Evolutionary conservation across 1,140 invertebrate species (phyloP), one percentile per base, ranked within the genome.

Genomic region (Danaus melanippus): DNA sequence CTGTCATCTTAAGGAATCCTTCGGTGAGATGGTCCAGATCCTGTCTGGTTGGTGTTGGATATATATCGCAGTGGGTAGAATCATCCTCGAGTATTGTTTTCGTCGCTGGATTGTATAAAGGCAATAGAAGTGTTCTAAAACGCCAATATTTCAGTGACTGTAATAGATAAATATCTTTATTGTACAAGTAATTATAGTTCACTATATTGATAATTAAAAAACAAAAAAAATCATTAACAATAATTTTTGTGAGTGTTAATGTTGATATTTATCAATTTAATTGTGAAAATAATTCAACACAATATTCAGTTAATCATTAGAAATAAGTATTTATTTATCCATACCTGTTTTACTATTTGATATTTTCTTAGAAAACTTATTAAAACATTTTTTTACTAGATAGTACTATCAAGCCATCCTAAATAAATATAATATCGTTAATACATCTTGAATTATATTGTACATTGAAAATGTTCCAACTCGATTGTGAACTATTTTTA

Each of bases 101-200:
- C 1, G 92, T 93, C 0, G 90, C 91, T 12, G 89, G 82, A 74
- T 92, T 94, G 61, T 91, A 89, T 7, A 93, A 77, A 3, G 97
- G 97, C 45, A 99, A 76, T 7, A 99, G 76, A 61, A 96, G 93
- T 63, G 98, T 93, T 21, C 97, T 89, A 79, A 97, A 96, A 61
- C 97, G 90, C 97, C 97, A 99, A 81, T 95, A 99, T 88, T 99
- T 99, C 1, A 97, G 87, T 9, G 92, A 90, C 93, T 94, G 58
- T 21, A 79, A 81, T 48, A 12, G n/a, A 46, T 21, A 54, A 43
- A 46, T 46, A 32, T 1, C 21, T 32, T 32, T 32, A 32, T 32
- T 32, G 21, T 32, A 32, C 21, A 32, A 4, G 6, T 32, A 32
- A 32, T 32, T 32, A 32, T 32, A 4, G 21, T 32, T 21, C 17